Base-by-base conservation (phyloP, 2,888 invertebrate species). In the Thymelicus acteon region DNA sequence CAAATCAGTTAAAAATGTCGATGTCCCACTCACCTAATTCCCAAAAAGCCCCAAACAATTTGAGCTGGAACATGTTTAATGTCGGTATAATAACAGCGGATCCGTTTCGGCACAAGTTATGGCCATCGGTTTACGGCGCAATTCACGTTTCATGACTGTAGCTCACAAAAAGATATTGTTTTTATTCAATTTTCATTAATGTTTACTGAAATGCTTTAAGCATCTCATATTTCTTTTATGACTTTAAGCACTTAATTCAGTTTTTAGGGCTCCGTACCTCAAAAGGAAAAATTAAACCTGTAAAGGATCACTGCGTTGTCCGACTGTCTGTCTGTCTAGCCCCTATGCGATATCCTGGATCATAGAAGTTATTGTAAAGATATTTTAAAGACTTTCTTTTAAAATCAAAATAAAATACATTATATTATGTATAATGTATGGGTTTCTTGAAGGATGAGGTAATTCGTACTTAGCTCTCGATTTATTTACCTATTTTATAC, bases 111-210 rank as follows among this genome's bases (percentile, higher is more conserved):
- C 39, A 65, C 68, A 37, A 69, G 62, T 65, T 52, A 54, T 48
- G 31, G 19, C 60, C 60, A 44, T 67, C 62, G 63, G 12, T 73
- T 69, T 67, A 72, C 48, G 64, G 49, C 62, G 58, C 66, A 61
- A 62, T 68, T 66, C 64, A 71, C 63, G 49, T 58, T 73, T 71
- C 67, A 72, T 49, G 72, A 54, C n/a, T 47, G 62, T 62, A 39
- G 49, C 61, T 61, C 52, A 57, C 19, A 69, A 40, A 48, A 69
- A 69, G 57, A 47, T 62, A 69, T 63, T 62, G 57, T 62, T 67
- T 47, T 60, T 61, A 68, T 68, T 68, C 40, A 61, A 61, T 61
- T 68, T 54, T 40, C 64, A 52, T 63, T 44, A 15, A 37, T 64
- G 15, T 39, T 52, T 52, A n/a, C 52, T 52, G 52, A 7, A 19